phyloP scores from a whole-genome alignment of 2,888 invertebrate species.

The Isoperla grammatica region DNA sequence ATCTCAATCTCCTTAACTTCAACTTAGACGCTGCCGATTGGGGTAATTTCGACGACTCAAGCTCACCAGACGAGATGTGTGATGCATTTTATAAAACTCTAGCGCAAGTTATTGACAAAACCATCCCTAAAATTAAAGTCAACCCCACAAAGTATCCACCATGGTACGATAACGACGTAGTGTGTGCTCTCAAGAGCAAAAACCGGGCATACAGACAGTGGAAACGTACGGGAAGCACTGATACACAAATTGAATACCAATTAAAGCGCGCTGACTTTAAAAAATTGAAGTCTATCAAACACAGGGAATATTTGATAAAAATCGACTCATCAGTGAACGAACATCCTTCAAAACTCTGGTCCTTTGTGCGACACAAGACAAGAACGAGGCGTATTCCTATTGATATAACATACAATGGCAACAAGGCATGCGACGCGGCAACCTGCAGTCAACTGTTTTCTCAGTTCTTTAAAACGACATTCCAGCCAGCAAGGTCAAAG shows the following conservation, averaged over 20 bases:
- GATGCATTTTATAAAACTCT: not conserved
- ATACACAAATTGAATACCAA: too few relatives aligned
- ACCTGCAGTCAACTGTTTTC: constrained; percentile 2
- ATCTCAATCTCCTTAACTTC: not conserved
- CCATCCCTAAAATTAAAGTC: not conserved
- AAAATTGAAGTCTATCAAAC: too few relatives aligned
- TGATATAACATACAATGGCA: not conserved
- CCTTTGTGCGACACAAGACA: not conserved
- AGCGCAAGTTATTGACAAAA: not conserved
- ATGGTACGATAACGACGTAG: not conserved
- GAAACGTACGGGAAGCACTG: not conserved
- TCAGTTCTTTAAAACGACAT: not conserved
- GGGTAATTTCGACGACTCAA: not conserved
- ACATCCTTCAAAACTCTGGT: not conserved
- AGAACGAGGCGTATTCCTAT: not conserved
- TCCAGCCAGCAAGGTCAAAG: not conserved
- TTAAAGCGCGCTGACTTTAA: too few relatives aligned
- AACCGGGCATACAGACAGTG: not conserved
- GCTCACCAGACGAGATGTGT: not conserved
- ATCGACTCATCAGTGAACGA: not conserved
- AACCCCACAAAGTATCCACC: not conserved
- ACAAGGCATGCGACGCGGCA: not conserved
- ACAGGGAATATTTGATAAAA: not conserved
- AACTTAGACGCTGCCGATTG: not conserved
- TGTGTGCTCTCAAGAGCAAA: not conserved